phyloP scores from a whole-genome alignment of 2,888 invertebrate species.

The Lasioglossum oenotherae region DNA sequence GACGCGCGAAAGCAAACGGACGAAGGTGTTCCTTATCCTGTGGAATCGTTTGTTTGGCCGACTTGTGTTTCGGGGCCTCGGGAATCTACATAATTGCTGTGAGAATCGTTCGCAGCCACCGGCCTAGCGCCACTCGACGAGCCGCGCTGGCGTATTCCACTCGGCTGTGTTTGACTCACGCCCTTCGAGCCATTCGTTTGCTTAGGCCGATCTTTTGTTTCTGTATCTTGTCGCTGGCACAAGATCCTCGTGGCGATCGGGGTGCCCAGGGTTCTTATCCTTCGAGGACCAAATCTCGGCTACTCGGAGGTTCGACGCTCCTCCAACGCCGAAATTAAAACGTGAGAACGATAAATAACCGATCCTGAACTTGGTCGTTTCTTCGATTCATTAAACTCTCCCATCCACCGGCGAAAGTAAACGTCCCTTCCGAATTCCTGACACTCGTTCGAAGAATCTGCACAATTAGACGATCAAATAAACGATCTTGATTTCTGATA shows the following conservation, averaged over 20 bases:
- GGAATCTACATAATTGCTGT: slow-evolving; percentile 74
- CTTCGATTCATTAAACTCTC: too few relatives aligned
- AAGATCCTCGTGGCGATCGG: slow-evolving; percentile 42
- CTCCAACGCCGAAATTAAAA: slow-evolving; percentile 36
- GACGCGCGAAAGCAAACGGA: slow-evolving; percentile 51
- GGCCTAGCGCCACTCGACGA: slow-evolving; percentile 65
- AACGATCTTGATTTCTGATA: not conserved
- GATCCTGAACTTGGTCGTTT: not conserved
- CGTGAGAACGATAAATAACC: slow-evolving; percentile 54
- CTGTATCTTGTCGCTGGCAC: slow-evolving; percentile 64
- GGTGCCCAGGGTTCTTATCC: slow-evolving; percentile 24
- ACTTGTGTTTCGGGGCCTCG: slow-evolving; percentile 59
- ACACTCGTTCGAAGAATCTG: not conserved
- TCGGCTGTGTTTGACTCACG: slow-evolving; percentile 46
- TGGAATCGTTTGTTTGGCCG: slow-evolving; percentile 57
- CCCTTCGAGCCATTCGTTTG: slow-evolving; percentile 66
- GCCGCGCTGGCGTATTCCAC: slow-evolving; percentile 37
- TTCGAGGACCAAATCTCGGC: slow-evolving; percentile 36
- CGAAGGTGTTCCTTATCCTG: slow-evolving; percentile 49
- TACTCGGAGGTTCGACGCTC: slow-evolving; percentile 15
- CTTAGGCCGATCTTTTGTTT: slow-evolving; percentile 74
- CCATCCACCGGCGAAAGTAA: too few relatives aligned
- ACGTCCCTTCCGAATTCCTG: too few relatives aligned
- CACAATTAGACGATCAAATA: not conserved
- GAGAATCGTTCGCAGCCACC: slow-evolving; percentile 67